Conservation (phyloP, 2,113 vertebrate genomes). For the Argyrosomus japonicus region DNA sequence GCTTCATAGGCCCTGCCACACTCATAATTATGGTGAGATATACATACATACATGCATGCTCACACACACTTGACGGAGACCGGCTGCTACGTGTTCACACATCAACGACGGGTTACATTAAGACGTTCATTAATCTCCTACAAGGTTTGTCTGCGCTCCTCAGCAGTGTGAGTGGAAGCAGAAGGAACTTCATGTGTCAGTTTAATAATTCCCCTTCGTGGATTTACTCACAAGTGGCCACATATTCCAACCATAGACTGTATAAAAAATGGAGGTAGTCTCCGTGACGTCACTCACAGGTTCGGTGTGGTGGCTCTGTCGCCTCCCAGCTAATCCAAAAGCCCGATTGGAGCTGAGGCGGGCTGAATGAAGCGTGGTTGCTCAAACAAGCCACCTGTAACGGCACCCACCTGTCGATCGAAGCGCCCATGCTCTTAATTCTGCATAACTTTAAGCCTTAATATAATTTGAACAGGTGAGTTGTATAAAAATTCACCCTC, state of each 20-base stretch:
- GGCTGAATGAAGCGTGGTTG: no score
- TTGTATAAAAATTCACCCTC: no score
- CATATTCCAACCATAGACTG: slow-evolving; percentile 7
- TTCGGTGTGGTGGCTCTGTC: no score
- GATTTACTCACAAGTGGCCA: slow-evolving; percentile 55
- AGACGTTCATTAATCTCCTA: slow-evolving; percentile 38
- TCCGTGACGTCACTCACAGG: no score
- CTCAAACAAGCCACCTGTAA: no score
- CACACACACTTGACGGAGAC: slow-evolving; percentile 25
- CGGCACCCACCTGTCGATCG: no score
- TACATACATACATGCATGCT: slow-evolving; percentile 41
- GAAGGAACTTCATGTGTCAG: slow-evolving; percentile 44
- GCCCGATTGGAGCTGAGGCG: no score
- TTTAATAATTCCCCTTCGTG: slow-evolving; percentile 50
- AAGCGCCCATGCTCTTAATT: no score
- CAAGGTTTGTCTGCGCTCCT: slow-evolving; percentile 42
- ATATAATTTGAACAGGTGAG: no score
- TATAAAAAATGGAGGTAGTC: no score
- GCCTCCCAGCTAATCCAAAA: no score
- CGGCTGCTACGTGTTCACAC: slow-evolving; percentile 13
- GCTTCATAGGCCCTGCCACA: slow-evolving; percentile 98
- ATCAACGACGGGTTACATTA: slow-evolving; percentile 30
- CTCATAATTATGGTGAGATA: slow-evolving; percentile 98
- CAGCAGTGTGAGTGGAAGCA: slow-evolving; percentile 14
- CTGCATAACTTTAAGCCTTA: no score